Evolutionary conservation across 2,113 vertebrate species (phyloP).

Genomic region (Aphyosemion australe): DNA sequence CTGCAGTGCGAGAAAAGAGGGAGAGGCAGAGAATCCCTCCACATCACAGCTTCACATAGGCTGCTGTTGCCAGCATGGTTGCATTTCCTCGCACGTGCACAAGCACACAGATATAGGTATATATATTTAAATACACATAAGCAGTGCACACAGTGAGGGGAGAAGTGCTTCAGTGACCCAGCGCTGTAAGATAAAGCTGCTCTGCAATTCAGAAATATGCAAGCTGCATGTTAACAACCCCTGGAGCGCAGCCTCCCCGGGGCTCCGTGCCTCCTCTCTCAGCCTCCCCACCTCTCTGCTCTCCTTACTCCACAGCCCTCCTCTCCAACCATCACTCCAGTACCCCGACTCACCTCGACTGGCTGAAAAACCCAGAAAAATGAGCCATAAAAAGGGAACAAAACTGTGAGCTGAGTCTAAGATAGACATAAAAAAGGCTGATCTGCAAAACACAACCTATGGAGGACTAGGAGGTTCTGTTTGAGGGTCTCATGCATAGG

Average conservation of each 20-base stretch:
- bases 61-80: constrained; percentile 39
- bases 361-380: constrained; percentile 29
- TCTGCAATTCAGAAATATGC: constrained; percentile 78
- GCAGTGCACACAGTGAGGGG: constrained; percentile 20
- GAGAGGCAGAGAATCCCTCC: constrained; percentile 44
- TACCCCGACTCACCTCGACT: constrained; percentile 46
- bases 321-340: constrained; percentile 34
- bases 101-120: constrained; percentile 20
- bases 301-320: constrained; percentile 19
- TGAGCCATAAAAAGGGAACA: constrained; percentile 17
- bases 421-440: neutral
- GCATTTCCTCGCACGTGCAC: constrained; percentile 18
- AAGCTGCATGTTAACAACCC: constrained; percentile 80
- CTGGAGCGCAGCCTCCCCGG: constrained; percentile 66
- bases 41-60: constrained; percentile 52
- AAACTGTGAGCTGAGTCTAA: constrained; percentile 37
- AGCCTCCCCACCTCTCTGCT: constrained; percentile 31
- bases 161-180: constrained; percentile 71
- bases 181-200: constrained; percentile 66
- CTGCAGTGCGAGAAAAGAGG: constrained; percentile 74
- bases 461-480: constrained; percentile 59
- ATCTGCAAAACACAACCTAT: constrained; percentile 52
- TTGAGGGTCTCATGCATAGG: constrained; percentile 43
- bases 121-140: constrained; percentile 2
- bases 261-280: constrained; percentile 53